Base-by-base conservation (phyloP, 2,797 vertebrate species). In the Brachyrhaphis roseni region DNA sequence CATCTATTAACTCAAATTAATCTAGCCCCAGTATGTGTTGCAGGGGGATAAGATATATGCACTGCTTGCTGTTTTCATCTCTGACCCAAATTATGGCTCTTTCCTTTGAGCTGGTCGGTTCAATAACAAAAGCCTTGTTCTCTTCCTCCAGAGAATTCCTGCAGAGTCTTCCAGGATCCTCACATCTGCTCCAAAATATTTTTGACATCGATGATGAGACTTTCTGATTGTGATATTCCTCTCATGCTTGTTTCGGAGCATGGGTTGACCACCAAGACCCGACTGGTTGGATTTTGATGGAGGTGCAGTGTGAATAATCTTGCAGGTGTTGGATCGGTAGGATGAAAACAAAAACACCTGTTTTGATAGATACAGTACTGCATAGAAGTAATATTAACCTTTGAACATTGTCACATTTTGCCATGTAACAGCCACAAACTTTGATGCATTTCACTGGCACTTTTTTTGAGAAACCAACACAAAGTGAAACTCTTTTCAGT, bases 1-100 rank as follows among this genome's bases (percentile, higher is more conserved):
- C 96, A 96, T 96, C 94, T 95, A 96, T 96, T 96, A 96, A 94
- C 91, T 86, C 87, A 93, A 94, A 95, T 96, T 94, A 96, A 95
- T 96, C 92, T 93, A 89, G 93, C 90, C 91, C 85, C 78, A 87
- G 90, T 89, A 93, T 79, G 86, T 90, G 90, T 92, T 91, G 91
- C 91, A 91, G 89, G 82, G 82, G 90, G 87, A 76, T 84, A 89
- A 94, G 92, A 95, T 94, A 91, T 93, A 95, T 95, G 94, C 92
- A 86, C 68, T 85, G 89, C 88, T 91, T 90, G 80, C 90, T 86
- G 86, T 87, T 92, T 92, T 91, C 87, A 88, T 90, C 91, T 88
- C 78, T 41, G 72, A 91, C 83, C 86, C 75, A 76, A 95, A 95
- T 94, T 84, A 92, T 87, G 87, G 84, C 88, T 87, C 85, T 76